Conservation (phyloP, 1,140 invertebrate species). For the Drosophila mojavensis region DNA sequence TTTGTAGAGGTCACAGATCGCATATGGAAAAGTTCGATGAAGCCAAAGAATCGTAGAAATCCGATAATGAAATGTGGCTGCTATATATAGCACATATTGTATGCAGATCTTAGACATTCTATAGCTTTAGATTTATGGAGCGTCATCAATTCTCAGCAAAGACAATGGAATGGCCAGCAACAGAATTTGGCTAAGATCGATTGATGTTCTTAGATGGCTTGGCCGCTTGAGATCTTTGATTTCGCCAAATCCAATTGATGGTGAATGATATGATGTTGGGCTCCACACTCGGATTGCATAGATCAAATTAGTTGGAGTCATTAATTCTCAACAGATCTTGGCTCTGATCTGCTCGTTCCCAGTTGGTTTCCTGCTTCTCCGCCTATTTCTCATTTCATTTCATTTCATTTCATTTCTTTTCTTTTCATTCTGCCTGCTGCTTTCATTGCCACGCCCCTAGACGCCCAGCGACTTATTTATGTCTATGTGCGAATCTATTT, state of each 20-base stretch:
- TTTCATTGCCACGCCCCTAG: constrained; percentile 17
- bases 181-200: neutral
- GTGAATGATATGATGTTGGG: neutral
- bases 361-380: neutral
- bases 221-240: neutral
- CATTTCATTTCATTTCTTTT: no score
- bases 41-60: neutral
- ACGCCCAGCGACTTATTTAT: constrained; percentile 10
- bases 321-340: constrained; percentile 22
- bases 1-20: no score
- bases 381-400: neutral
- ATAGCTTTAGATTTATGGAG: constrained; percentile 1
- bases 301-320: constrained; percentile 23
- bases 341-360: constrained; percentile 18
- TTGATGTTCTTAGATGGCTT: neutral
- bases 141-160: neutral
- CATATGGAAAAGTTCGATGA: neutral
- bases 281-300: neutral
- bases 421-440: neutral
- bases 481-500: constrained; percentile 38
- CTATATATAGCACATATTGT: neutral
- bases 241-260: neutral
- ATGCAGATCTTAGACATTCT: no score
- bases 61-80: neutral
- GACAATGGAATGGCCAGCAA: neutral